These are phyloP conservation scores for Setipinna tenuifilis DNA, from an alignment of 2,797 vertebrate genomes.

Conservation along the genomic window DNA sequence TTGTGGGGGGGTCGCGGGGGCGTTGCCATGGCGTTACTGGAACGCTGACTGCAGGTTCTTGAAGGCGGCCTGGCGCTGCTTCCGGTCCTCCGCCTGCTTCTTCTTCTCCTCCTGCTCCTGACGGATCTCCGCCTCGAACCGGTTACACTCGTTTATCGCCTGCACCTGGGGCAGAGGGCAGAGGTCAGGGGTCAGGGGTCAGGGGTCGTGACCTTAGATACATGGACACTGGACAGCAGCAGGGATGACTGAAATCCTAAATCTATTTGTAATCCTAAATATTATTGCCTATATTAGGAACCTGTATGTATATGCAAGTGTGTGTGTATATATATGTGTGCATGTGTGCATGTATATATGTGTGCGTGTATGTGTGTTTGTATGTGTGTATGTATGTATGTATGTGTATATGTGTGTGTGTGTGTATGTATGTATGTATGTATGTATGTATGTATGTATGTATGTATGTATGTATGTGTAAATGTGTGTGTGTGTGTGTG, in stretches of 20 bases:
- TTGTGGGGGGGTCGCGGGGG: not conserved
- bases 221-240: too few relatives aligned
- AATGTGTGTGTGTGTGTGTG: constrained; percentile 37
- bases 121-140: constrained; percentile 92
- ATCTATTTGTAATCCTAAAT: too few relatives aligned
- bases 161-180: constrained; percentile 75
- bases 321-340: too few relatives aligned
- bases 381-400: too few relatives aligned
- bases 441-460: too few relatives aligned
- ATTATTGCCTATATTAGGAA: too few relatives aligned
- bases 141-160: constrained; percentile 85
- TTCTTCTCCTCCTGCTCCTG: constrained; percentile 92
- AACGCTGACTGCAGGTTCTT: constrained; percentile 90
- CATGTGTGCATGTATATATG: too few relatives aligned
- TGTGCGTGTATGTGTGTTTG: too few relatives aligned
- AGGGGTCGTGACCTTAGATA: too few relatives aligned
- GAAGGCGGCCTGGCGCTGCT: constrained; percentile 88
- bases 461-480: not conserved
- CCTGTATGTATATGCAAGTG: too few relatives aligned
- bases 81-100: constrained; percentile 88
- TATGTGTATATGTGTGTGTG: not conserved
- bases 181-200: not conserved
- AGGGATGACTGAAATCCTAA: too few relatives aligned
- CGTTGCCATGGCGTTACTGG: constrained; percentile 66
- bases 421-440: constrained; percentile 58